Evolutionary conservation across 2,888 invertebrate genomes (phyloP), one percentile per base, ranked within the genome.

Genomic region (Tricholauxania praeusta): DNA sequence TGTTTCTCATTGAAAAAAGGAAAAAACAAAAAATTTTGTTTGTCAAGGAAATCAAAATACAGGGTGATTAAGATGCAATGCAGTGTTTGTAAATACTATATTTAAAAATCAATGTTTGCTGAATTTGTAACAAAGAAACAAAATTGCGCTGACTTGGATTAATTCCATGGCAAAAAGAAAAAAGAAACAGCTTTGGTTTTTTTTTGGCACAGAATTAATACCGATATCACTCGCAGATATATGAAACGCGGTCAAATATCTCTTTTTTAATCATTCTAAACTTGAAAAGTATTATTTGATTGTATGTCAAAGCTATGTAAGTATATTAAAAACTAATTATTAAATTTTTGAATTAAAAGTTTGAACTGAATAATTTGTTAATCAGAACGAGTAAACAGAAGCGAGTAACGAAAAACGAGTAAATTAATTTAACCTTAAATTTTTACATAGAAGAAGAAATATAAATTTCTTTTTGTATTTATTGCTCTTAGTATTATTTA

Each of bases 401-500:
- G 47, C 67, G 57, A 65, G 19, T 49, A 32, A 52, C 39, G 39
- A 39, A 39, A 39, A 39, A 39, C 39, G 10, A 39, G 39, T 39
- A 39, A 39, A 39, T 39, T 10, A 39, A 39, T 39, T 52, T n/a
- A 10, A 52, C 15, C 8, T 65, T 14, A 28, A 51, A 39, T 62
- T 64, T 64, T 52, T 74, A 72, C 39, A 22, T 53, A 51, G 72
- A 66, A 71, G 70, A 71, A 76, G 75, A 68, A 19, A 67, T 64
- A 62, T 52, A 66, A 76, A 68, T 72, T 79, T 79, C 78, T 79
- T 80, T 82, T 79, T 66, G 72, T 78, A 39, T 10, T 39, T 53
- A 32, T 47, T 57, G 53, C 22, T 53, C 15, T 51, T 19, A 63
- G 17, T 74, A 80, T 82, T 87, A 87, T 86, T 87, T 87, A 87